Percentiles rank a stretch among this genome's conserved stretches.
These are phyloP conservation scores for Xanthorhoe designata DNA, from an alignment of 2,888 invertebrate species.

Conservation along the genomic window DNA sequence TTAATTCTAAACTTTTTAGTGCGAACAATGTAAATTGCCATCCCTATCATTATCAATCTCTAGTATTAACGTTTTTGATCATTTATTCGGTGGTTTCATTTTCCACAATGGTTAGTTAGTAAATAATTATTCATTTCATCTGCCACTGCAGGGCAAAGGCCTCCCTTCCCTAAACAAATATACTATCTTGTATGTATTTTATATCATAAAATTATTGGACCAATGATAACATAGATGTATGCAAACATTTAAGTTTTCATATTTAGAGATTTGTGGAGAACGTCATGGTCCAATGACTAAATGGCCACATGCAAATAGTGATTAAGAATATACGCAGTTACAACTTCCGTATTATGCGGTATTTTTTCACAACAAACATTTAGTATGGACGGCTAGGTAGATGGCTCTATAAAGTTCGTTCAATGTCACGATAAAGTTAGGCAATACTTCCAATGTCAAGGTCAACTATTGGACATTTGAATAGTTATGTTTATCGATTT, in stretches of 20 bases:
- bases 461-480: conserved; percentile 5
- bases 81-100: too few species aligned
- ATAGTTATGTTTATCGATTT: not conserved
- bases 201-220: not conserved
- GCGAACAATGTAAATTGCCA: not conserved
- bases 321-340: not conserved
- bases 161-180: too few species aligned
- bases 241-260: not conserved
- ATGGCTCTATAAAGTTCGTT: not conserved
- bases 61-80: too few species aligned
- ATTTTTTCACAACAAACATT: not conserved
- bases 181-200: too few species aligned
- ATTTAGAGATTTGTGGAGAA: too few species aligned
- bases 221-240: not conserved
- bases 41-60: too few species aligned
- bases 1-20: not conserved
- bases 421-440: conserved; percentile 21
- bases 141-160: too few species aligned
- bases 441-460: conserved; percentile 22
- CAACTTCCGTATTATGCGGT: conserved; percentile 2
- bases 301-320: too few species aligned
- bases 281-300: too few species aligned
- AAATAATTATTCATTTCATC: too few species aligned
- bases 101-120: too few species aligned
- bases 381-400: not conserved